Conservation (phyloP, 2,888 invertebrate species). For the Lypha dubia region DNA sequence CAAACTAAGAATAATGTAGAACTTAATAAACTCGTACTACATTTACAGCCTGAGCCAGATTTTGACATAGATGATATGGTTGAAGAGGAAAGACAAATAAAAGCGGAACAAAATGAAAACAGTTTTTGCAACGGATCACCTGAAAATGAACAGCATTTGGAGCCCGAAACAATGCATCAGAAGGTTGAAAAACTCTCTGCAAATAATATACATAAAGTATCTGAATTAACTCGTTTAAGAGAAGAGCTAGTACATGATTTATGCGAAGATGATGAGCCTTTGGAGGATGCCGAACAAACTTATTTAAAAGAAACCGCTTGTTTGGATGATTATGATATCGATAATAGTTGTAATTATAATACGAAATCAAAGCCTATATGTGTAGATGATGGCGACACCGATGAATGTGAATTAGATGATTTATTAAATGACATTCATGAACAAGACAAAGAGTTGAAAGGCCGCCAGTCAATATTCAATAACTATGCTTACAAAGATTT, state of each 20-base stretch:
- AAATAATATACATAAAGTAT: neutral
- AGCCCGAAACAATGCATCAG: conserved; percentile 21
- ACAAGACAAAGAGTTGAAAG: conserved; percentile 78
- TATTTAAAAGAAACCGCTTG: conserved; percentile 76
- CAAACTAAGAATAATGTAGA: neutral
- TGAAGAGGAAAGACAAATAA: conserved; percentile 77
- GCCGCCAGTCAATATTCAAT: conserved; percentile 78
- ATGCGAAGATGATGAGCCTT: conserved; percentile 74
- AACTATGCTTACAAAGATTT: conserved; percentile 78
- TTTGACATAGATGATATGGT: conserved; percentile 77
- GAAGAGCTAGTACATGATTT: conserved; percentile 76
- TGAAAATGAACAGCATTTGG: conserved; percentile 71
- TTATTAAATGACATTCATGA: conserved; percentile 80
- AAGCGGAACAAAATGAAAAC: conserved; percentile 72
- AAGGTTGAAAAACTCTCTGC: neutral
- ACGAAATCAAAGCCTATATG: neutral
- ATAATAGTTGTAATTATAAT: conserved; percentile 17
- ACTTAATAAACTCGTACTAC: conserved; percentile 17
- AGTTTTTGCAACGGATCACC: conserved; percentile 62
- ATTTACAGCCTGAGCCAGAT: conserved; percentile 50
- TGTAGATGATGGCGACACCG: conserved; percentile 63
- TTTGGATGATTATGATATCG: conserved; percentile 73
- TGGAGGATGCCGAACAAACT: conserved; percentile 72
- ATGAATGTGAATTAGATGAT: conserved; percentile 79
- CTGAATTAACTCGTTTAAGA: conserved; percentile 58